Evolutionary conservation across 1,140 invertebrate species (phyloP), one percentile per base, ranked within the genome.

Genomic region (Ylistrum balloti): DNA sequence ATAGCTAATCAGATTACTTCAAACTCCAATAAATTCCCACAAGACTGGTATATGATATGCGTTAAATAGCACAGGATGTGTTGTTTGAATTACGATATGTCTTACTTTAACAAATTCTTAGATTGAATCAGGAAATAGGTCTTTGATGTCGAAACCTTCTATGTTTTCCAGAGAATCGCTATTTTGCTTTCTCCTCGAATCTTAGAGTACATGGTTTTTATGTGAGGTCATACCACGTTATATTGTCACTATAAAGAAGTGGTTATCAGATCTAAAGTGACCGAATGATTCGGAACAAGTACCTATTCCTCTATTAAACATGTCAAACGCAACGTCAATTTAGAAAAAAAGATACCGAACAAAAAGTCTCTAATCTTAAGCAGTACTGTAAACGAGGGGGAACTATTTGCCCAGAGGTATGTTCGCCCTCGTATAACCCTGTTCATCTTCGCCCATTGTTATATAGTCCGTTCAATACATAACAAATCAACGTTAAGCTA

Each of bases 51-150:
- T 74, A 74, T 28, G 56, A 74, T 74, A 74, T n/a, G 56, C 56
- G 17, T 74, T 74, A 28, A 74, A 74, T 28, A n/a, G 56, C 22
- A 11, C 22, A 74, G n/a, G 56, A 74, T 74, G 56, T 74, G 56
- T 74, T n/a, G 56, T 74, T 74, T 74, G 56, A 28, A 74, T 74
- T 74, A 74, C 56, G 56, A 74, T 74, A 74, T 17, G 5, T 74
- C 9, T 74, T 74, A 74, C 56, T 28, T 28, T 74, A 74, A 74
- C 56, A 74, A 74, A 74, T 74, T 22, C 9, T 17, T 7, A 74
- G 56, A 74, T 74, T 1, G 2, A 74, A 74, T 74, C 56, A n/a
- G 11, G 22, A 74, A 74, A n/a, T 11, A 74, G 1, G 0, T 74
- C n/a, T 74, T 74, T 74, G 56, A 74, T 74, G 56, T 74, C 22